These are phyloP conservation scores for Acrocephalus kingi DNA, from an alignment of 2,113 vertebrate genomes.

Conservation along the genomic window DNA sequence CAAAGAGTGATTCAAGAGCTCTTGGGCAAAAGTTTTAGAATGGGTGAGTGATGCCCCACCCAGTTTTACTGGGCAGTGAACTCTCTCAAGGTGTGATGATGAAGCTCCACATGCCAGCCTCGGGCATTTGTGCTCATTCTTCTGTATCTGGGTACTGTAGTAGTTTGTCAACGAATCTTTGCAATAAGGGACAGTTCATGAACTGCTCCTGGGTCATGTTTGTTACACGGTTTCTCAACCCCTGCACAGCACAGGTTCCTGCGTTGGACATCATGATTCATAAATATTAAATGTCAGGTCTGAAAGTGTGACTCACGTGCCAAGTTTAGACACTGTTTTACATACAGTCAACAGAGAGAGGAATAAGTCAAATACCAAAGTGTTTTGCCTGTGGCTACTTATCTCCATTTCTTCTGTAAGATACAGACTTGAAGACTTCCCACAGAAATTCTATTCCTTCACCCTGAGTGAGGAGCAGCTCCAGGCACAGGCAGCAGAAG, in stretches of 20 bases:
- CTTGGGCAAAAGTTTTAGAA: not conserved
- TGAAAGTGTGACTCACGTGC: not conserved
- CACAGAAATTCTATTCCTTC: not conserved
- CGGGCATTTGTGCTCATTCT: not conserved
- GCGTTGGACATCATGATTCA: not conserved
- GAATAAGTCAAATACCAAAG: not conserved
- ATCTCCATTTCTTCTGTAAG: not conserved
- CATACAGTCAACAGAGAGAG: not conserved
- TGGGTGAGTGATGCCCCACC: not conserved
- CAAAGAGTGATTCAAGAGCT: not conserved
- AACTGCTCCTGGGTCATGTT: not conserved
- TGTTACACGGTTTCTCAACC: not conserved
- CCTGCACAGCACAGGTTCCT: not conserved
- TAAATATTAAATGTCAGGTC: not conserved
- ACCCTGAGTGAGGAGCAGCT: not conserved
- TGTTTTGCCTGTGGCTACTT: not conserved
- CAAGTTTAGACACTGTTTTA: not conserved
- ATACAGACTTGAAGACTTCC: not conserved
- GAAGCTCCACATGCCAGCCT: not conserved
- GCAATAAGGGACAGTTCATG: not conserved
- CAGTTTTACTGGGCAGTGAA: not conserved
- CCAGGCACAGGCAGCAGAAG: not conserved
- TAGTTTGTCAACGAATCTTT: not conserved
- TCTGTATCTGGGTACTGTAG: not conserved
- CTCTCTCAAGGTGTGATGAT: not conserved